These are phyloP conservation scores for Ophonus ardosiacus DNA, from an alignment of 2,888 invertebrate genomes.

Conservation along the genomic window DNA sequence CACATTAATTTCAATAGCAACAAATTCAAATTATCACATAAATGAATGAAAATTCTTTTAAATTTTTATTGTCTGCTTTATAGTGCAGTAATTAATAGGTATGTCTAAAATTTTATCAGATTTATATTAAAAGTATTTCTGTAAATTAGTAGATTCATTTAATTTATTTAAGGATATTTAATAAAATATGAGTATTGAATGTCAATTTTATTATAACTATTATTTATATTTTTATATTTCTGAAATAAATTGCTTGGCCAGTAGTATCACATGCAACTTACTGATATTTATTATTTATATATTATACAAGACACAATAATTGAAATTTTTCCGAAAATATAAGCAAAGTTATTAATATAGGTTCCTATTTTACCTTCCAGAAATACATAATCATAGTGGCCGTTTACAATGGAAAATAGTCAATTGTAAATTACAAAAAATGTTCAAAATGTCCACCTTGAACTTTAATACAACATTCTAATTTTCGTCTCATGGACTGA, in stretches of 20 bases:
- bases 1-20: constrained; percentile 8
- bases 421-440: too few relatives aligned
- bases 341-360: too few relatives aligned
- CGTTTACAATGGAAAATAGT: too few relatives aligned
- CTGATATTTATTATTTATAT: not conserved
- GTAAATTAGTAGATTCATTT: not conserved
- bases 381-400: too few relatives aligned
- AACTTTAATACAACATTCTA: too few relatives aligned
- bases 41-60: not conserved
- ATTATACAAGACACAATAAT: not conserved
- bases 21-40: not conserved
- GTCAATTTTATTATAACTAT: not conserved
- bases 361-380: too few relatives aligned
- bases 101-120: not conserved
- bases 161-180: not conserved
- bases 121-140: not conserved
- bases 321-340: too few relatives aligned
- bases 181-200: not conserved
- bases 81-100: not conserved
- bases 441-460: too few relatives aligned
- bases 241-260: not conserved
- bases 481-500: too few relatives aligned
- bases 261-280: not conserved
- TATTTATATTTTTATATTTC: not conserved
- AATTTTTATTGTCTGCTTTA: not conserved